Evolutionary conservation across 2,113 vertebrate genomes (phyloP).

Genomic region (Vombatus ursinus): DNA sequence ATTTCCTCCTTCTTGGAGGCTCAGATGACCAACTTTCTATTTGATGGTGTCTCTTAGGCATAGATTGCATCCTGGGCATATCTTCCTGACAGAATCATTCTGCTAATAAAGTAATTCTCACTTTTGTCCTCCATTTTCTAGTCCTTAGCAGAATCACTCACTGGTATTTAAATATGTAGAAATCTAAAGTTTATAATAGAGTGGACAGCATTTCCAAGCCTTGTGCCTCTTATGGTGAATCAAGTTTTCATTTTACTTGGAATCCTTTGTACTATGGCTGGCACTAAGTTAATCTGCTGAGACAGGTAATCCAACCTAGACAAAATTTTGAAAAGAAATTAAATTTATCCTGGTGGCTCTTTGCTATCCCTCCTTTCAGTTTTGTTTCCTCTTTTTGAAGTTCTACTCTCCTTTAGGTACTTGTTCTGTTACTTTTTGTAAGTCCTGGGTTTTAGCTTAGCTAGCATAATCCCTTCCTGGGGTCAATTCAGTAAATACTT

Average conservation of each 20-base stretch:
- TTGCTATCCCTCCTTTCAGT: not conserved
- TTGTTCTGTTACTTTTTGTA: not conserved
- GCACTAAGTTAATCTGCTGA: not conserved
- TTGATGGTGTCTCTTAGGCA: not conserved
- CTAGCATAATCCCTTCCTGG: not conserved
- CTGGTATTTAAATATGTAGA: conserved; percentile 35
- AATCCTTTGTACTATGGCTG: not conserved
- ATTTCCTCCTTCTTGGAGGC: conserved; percentile 30
- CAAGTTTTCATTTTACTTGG: conserved; percentile 22
- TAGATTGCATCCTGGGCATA: conserved; percentile 23
- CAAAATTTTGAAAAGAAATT: conserved; percentile 5
- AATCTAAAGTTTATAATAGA: conserved; percentile 1
- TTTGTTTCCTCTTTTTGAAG: conserved; percentile 37
- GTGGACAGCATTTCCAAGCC: not conserved
- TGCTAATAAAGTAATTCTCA: conserved; percentile 35
- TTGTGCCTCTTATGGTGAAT: conserved; percentile 35
- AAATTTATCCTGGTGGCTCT: not conserved
- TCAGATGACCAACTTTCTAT: conserved; percentile 40
- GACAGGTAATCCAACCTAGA: not conserved
- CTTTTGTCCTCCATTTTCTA: not conserved
- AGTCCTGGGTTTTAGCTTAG: not conserved
- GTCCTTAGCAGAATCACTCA: conserved; percentile 17
- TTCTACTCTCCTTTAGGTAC: not conserved
- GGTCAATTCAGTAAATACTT: not conserved
- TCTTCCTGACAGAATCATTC: not conserved